Conservation (phyloP, 1,140 invertebrate species). For the Drosophila bocki region DNA sequence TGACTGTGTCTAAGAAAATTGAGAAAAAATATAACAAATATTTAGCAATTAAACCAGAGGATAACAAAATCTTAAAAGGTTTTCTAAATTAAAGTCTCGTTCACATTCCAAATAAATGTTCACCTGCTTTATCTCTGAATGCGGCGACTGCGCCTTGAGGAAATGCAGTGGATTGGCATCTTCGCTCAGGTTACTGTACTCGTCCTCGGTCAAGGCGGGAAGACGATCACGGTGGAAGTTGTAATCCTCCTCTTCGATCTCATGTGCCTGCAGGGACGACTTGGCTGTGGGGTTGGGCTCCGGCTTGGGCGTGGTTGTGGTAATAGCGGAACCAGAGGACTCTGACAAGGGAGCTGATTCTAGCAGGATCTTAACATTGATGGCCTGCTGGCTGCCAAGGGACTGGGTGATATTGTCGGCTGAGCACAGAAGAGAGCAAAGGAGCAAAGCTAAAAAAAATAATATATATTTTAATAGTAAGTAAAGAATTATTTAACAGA, state of each 20-base stretch:
- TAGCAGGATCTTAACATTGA: slow-evolving; percentile 18
- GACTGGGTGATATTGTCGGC: slow-evolving; percentile 13
- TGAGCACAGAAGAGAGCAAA: slow-evolving; percentile 23
- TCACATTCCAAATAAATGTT: too few relatives aligned
- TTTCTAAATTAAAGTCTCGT: too few relatives aligned
- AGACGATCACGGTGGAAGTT: slow-evolving; percentile 59
- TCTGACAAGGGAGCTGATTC: not conserved
- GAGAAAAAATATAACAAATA: not conserved
- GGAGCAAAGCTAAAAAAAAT: slow-evolving; percentile 40
- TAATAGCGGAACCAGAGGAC: not conserved
- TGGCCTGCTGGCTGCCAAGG: slow-evolving; percentile 3
- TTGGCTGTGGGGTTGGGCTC: slow-evolving; percentile 24
- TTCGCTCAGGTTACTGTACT: slow-evolving; percentile 51
- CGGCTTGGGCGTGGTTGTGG: slow-evolving; percentile 22
- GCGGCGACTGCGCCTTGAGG: slow-evolving; percentile 43
- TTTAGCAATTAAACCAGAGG: not conserved
- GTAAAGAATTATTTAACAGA: too few relatives aligned
- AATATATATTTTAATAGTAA: not conserved
- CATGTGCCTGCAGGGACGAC: slow-evolving; percentile 2
- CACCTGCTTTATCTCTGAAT: slow-evolving; percentile 4
- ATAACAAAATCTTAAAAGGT: not conserved
- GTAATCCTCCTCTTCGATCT: slow-evolving; percentile 51
- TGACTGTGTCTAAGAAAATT: not conserved
- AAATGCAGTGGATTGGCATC: slow-evolving; percentile 72
- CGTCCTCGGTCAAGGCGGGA: slow-evolving; percentile 53